These are phyloP conservation scores for Dicrostonyx torquatus DNA, from an alignment of 2,797 vertebrate species.

Conservation along the genomic window DNA sequence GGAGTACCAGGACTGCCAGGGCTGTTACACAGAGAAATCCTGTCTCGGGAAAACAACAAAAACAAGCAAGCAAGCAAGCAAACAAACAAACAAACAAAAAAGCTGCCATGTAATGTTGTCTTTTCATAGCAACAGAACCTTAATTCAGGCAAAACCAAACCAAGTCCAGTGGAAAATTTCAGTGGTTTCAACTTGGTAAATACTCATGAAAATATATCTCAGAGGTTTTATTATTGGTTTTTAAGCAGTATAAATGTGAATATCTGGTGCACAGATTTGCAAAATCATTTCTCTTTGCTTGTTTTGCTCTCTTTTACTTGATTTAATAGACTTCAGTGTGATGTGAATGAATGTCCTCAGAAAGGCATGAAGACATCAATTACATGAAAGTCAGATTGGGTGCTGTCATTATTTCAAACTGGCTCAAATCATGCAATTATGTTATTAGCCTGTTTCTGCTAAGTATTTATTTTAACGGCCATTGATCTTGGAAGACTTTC, in stretches of 20 bases:
- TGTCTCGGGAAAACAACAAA: too few species aligned
- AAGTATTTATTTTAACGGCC: not conserved
- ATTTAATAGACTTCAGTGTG: not conserved
- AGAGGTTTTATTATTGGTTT: not conserved
- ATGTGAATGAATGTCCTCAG: constrained; percentile 7
- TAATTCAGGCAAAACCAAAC: not conserved
- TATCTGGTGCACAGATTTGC: not conserved
- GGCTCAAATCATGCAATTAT: not conserved
- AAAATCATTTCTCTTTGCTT: not conserved
- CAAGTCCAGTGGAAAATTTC: not conserved
- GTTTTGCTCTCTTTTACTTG: not conserved
- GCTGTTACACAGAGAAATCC: too few species aligned
- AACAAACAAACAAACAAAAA: too few species aligned
- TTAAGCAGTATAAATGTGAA: not conserved
- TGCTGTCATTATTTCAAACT: not conserved
- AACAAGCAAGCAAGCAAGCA: too few species aligned
- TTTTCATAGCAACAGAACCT: not conserved
- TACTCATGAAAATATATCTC: not conserved
- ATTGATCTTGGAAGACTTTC: not conserved
- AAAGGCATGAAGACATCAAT: not conserved
- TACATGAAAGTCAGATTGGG: not conserved
- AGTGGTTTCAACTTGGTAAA: not conserved
- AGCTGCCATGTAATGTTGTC: not conserved
- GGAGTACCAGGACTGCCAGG: too few species aligned
- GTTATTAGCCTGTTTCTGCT: not conserved